Evolutionary conservation across 1,140 invertebrate species (phyloP), one percentile per base, ranked within the genome.

Genomic region (Eubasilissa regina): DNA sequence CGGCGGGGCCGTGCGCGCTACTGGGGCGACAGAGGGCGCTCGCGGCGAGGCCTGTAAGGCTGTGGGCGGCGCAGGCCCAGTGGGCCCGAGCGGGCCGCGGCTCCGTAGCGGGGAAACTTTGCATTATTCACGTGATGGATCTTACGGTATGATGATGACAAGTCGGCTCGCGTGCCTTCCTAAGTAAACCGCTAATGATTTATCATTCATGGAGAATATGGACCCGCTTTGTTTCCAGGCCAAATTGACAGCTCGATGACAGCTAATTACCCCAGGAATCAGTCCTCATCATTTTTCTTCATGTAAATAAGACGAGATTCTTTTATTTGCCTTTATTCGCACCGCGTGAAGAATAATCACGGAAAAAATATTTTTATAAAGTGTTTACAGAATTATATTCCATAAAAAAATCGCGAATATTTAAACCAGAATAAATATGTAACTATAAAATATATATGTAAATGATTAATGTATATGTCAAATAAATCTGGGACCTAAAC

Each of bases 71-170:
- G 75, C 75, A 77, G 43, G 53, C 62, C 45, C 55, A 64, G 74
- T 48, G 60, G 15, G 76, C 47, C 53, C 68, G 55, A 75, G 21
- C 45, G 44, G 25, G 73, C 64, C 45, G 66, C 66, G 45, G 64
- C 74, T 58, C 75, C 19, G 70, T 75, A 62, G 66, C 45, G 77
- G 73, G 64, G 64, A 74, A 74, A 70, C 10, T 77, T 75, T 82
- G 79, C 80, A 82, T 82, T 82, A 82, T 82, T 82, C 77, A 82
- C 55, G 47, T 75, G 80, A 60, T 75, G 80, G 75, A 72, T 76
- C 74, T 68, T 70, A 60, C 51, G 79, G 74, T 68, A 77, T 76
- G 79, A 76, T 76, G 60, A 62, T 76, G 75, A 76, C 75, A 76
- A 64, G 56, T 64, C 58, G 75, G 45, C 60, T 76, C 70, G 70